Conservation (phyloP, 2,888 invertebrate genomes). For the Papilio gigon region DNA sequence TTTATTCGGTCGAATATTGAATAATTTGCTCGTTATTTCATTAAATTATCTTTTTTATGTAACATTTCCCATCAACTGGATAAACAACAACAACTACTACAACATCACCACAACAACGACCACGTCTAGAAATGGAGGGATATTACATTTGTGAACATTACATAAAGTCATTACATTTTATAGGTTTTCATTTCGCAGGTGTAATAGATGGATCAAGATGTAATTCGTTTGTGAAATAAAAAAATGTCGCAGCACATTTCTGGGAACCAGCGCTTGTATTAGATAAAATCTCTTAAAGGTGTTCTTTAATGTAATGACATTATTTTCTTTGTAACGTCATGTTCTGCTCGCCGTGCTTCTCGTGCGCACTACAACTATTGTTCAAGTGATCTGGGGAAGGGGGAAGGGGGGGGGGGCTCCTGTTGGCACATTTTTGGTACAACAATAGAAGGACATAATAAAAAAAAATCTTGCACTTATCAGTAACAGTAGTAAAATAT, state of each 20-base stretch:
- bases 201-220: conserved; percentile 25
- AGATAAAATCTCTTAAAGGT: conserved; percentile 33
- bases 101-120: no score
- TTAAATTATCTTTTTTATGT: no score
- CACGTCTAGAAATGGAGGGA: no score
- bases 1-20: no score
- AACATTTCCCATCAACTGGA: no score
- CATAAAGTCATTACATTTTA: conserved; percentile 26
- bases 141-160: background rate
- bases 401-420: no score
- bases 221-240: conserved; percentile 29
- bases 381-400: background rate
- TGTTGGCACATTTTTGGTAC: no score
- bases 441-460: no score
- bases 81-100: no score
- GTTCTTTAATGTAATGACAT: conserved; percentile 32
- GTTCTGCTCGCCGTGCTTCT: background rate
- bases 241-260: conserved; percentile 19
- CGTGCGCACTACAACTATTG: background rate
- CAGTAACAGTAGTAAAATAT: no score
- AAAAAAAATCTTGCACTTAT: no score
- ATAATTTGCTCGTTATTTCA: no score
- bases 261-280: conserved; percentile 27
- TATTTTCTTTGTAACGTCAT: conserved; percentile 31
- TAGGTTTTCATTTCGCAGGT: conserved; percentile 28